These are phyloP conservation scores for Brachionichthys hirsutus DNA, from an alignment of 2,113 vertebrate species.

Conservation along the genomic window DNA sequence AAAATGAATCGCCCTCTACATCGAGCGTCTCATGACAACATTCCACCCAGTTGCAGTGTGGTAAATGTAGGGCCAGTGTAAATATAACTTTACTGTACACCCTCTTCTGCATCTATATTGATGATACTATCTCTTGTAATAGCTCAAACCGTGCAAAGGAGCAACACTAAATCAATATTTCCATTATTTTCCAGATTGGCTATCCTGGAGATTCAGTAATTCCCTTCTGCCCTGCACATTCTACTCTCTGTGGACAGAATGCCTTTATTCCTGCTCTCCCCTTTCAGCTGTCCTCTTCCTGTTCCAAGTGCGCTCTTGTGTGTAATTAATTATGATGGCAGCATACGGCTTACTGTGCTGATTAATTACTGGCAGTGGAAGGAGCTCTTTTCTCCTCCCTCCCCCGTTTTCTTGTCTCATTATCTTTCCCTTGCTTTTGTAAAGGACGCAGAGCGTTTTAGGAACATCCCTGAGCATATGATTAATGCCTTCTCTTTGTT, in stretches of 20 bases:
- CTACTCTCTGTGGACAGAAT: conserved; percentile 33
- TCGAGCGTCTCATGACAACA: too few relatives aligned
- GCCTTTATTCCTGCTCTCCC: conserved; percentile 23
- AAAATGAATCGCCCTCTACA: too few relatives aligned
- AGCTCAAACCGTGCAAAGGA: too few relatives aligned
- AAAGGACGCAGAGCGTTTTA: conserved; percentile 47
- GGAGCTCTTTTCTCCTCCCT: conserved; percentile 30
- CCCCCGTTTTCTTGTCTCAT: conserved; percentile 38
- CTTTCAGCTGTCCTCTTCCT: conserved; percentile 28
- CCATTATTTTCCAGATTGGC: too few relatives aligned
- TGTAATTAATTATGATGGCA: conserved; percentile 78
- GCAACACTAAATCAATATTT: too few relatives aligned
- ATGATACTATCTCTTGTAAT: too few relatives aligned
- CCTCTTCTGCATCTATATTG: too few relatives aligned
- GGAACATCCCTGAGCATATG: conserved; percentile 39
- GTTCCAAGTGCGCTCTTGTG: conserved; percentile 59
- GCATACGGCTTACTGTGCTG: conserved; percentile 65
- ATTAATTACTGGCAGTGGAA: conserved; percentile 63
- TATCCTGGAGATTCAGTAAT: too few relatives aligned
- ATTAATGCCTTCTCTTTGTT: conserved; percentile 47
- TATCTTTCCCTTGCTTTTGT: conserved; percentile 47
- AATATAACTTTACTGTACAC: too few relatives aligned
- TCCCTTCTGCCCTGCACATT: conserved; percentile 8
- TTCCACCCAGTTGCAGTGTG: too few relatives aligned
- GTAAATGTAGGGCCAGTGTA: too few relatives aligned